These are phyloP conservation scores for Eulemur rufifrons DNA, from an alignment of 2,113 vertebrate species.

Conservation along the genomic window DNA sequence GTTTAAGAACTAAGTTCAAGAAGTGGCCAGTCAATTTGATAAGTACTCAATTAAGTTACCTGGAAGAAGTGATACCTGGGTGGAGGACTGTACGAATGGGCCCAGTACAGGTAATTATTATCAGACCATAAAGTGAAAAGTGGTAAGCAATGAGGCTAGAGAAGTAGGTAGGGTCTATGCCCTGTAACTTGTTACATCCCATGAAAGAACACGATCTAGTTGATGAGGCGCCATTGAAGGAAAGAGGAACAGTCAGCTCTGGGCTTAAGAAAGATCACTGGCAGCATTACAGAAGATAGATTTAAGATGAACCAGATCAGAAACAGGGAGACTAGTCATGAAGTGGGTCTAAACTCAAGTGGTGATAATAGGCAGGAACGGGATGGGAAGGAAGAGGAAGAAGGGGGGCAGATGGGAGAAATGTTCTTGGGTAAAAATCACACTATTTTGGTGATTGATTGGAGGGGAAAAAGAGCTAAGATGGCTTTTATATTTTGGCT, in stretches of 20 bases:
- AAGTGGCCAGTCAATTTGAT: neutral
- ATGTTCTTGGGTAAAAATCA: neutral
- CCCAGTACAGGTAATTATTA: neutral
- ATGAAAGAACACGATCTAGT: neutral
- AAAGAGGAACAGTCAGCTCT: neutral
- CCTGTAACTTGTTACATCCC: neutral
- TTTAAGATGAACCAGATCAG: neutral
- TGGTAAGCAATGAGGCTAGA: neutral
- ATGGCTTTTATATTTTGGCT: neutral
- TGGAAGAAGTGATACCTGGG: neutral
- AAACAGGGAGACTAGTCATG: neutral
- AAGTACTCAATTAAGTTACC: conserved; percentile 1
- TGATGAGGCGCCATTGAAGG: neutral
- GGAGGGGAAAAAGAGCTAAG: neutral
- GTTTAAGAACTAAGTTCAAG: neutral
- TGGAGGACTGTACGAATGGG: neutral
- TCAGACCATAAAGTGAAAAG: neutral
- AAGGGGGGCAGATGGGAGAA: neutral
- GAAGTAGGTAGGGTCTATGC: neutral
- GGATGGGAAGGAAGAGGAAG: neutral
- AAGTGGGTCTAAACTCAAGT: neutral
- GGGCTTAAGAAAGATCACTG: neutral
- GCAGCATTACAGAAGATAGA: neutral
- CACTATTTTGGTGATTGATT: neutral
- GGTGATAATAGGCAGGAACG: neutral